These are phyloP conservation scores for Cephus rjabovi DNA, from an alignment of 2,888 invertebrate genomes.

Conservation along the genomic window DNA sequence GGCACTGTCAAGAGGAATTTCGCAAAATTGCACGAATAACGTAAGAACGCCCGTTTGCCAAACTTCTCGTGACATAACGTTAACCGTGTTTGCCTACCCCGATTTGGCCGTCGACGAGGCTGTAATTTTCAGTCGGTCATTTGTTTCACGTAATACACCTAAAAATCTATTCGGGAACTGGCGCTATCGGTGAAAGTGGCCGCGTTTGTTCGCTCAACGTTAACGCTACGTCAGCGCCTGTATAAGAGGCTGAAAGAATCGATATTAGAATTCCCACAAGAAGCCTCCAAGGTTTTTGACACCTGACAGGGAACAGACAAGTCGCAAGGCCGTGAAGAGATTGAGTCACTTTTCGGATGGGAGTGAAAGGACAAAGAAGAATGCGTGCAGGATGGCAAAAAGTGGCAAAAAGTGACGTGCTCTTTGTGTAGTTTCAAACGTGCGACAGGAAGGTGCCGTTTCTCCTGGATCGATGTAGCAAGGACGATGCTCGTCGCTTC, in stretches of 20 bases:
- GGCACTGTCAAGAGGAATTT: neutral
- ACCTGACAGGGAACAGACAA: neutral
- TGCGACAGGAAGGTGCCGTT: neutral
- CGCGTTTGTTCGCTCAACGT: constrained; percentile 11
- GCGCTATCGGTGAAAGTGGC: constrained; percentile 16
- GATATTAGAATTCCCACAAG: neutral
- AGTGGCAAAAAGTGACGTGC: too few relatives aligned
- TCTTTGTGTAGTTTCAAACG: too few relatives aligned
- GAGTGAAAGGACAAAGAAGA: neutral
- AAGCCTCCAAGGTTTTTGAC: neutral
- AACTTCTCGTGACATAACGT: neutral
- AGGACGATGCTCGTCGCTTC: neutral
- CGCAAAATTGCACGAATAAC: neutral
- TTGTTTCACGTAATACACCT: constrained; percentile 17
- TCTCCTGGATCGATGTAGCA: neutral
- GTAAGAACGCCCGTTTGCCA: constrained; percentile 4
- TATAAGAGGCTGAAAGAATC: neutral
- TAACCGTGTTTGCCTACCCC: neutral
- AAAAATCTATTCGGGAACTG: constrained; percentile 9
- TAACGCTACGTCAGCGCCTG: constrained; percentile 1
- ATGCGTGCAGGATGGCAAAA: neutral
- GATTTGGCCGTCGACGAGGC: neutral
- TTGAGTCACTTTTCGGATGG: neutral
- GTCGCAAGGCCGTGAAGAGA: neutral
- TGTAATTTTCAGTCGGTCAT: neutral